phyloP scores from a whole-genome alignment of 2,888 invertebrate species.

The Choristoneura rosaceana region DNA sequence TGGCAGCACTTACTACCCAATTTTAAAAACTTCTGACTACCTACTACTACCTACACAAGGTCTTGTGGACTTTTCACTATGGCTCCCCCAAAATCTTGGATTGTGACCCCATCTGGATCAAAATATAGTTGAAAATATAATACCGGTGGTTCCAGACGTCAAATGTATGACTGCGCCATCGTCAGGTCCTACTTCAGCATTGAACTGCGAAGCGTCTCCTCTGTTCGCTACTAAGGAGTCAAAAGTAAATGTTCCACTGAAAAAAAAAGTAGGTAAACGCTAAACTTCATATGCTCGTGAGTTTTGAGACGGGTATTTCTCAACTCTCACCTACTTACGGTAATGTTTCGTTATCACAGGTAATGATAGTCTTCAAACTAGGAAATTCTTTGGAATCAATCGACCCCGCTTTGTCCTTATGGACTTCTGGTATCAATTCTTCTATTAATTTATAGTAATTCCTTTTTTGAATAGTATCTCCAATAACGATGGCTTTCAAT shows the following conservation, averaged over 20 bases:
- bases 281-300: background rate
- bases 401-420: slow-evolving; percentile 70
- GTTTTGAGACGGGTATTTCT: background rate
- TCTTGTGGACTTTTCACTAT: too few relatives aligned
- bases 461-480: slow-evolving; percentile 86
- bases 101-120: too few relatives aligned
- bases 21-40: too few relatives aligned
- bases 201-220: slow-evolving; percentile 66
- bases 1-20: too few relatives aligned
- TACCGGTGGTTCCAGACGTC: slow-evolving; percentile 88
- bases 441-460: slow-evolving; percentile 88
- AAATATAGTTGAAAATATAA: background rate
- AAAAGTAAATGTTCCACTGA: slow-evolving; percentile 68
- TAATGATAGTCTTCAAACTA: slow-evolving; percentile 83
- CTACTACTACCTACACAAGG: too few relatives aligned
- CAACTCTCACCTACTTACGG: slow-evolving; percentile 73
- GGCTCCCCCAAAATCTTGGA: too few relatives aligned
- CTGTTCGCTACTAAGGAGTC: slow-evolving; percentile 60
- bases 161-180: slow-evolving; percentile 92
- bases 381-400: slow-evolving; percentile 80
- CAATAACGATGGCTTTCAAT: slow-evolving; percentile 88
- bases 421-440: slow-evolving; percentile 86
- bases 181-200: slow-evolving; percentile 87
- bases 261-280: slow-evolving; percentile 20
- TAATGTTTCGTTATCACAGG: slow-evolving; percentile 78